phyloP scores from a whole-genome alignment of 2,113 vertebrate species.

The Cololabis saira region DNA sequence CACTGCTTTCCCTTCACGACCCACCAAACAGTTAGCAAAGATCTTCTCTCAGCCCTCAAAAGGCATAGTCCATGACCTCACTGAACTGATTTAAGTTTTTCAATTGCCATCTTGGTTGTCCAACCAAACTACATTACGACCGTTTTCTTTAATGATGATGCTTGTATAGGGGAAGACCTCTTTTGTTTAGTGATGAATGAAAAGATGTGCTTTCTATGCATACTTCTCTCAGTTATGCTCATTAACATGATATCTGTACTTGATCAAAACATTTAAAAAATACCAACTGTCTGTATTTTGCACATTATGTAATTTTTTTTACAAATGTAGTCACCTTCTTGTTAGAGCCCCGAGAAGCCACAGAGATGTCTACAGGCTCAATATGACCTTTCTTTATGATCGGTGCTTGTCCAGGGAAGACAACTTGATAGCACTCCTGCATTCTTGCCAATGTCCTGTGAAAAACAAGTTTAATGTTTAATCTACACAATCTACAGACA shows the following conservation, averaged over 20 bases:
- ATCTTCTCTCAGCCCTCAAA: no score
- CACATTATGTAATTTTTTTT: not conserved
- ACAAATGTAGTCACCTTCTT: conserved; percentile 88
- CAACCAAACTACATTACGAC: no score
- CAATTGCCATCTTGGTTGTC: no score
- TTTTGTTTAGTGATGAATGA: no score
- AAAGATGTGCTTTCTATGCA: no score
- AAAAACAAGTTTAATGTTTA: conserved; percentile 24
- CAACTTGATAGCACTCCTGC: conserved; percentile 89
- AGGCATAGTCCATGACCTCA: no score
- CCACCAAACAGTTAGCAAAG: no score
- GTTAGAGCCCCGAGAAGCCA: conserved; percentile 90
- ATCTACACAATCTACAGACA: not conserved
- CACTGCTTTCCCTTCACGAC: no score
- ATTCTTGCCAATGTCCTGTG: conserved; percentile 88
- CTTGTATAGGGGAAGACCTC: no score
- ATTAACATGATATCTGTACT: not conserved
- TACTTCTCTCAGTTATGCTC: not conserved
- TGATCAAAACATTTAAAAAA: no score
- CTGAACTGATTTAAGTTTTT: no score
- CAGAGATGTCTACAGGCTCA: conserved; percentile 86
- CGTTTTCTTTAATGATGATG: no score
- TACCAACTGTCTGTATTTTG: not conserved
- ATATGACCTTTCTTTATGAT: conserved; percentile 89
- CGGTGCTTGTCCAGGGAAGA: conserved; percentile 86